phyloP scores from a whole-genome alignment of 2,888 invertebrate species.

The Galerucella nymphaeae region DNA sequence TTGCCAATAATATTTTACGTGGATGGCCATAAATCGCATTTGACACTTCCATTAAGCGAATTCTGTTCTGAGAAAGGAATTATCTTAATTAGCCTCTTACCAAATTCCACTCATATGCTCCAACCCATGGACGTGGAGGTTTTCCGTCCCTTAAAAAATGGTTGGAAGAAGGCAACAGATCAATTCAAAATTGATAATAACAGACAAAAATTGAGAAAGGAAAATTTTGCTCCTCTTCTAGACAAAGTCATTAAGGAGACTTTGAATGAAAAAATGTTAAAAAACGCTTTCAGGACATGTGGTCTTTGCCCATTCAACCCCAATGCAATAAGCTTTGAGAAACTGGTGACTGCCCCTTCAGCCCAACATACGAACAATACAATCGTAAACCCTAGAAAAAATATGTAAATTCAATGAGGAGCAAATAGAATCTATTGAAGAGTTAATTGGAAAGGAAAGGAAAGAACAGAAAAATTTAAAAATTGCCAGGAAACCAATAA shows the following conservation, averaged over 20 bases:
- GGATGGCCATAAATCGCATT: conserved; percentile 21
- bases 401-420: not conserved
- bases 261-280: conserved; percentile 20
- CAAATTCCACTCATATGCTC: conserved; percentile 22
- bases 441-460: not conserved
- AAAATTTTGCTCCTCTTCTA: conserved; percentile 33
- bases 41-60: conserved; percentile 22
- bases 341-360: conserved; percentile 6
- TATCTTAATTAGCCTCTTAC: conserved; percentile 24
- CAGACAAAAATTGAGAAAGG: conserved; percentile 19
- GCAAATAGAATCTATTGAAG: not conserved
- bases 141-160: conserved; percentile 22
- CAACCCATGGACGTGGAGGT: conserved; percentile 32
- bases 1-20: conserved; percentile 6
- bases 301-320: conserved; percentile 15
- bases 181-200: conserved; percentile 25
- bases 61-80: conserved; percentile 24
- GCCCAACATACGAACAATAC: not conserved
- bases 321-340: conserved; percentile 8
- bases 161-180: conserved; percentile 27
- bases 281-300: conserved; percentile 30
- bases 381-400: not conserved
- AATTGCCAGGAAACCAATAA: not conserved
- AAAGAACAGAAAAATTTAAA: not conserved
- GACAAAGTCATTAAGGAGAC: conserved; percentile 12